These are phyloP conservation scores for Scelioninae gen. 1 DNA, from an alignment of 2,888 invertebrate genomes.

Conservation along the genomic window DNA sequence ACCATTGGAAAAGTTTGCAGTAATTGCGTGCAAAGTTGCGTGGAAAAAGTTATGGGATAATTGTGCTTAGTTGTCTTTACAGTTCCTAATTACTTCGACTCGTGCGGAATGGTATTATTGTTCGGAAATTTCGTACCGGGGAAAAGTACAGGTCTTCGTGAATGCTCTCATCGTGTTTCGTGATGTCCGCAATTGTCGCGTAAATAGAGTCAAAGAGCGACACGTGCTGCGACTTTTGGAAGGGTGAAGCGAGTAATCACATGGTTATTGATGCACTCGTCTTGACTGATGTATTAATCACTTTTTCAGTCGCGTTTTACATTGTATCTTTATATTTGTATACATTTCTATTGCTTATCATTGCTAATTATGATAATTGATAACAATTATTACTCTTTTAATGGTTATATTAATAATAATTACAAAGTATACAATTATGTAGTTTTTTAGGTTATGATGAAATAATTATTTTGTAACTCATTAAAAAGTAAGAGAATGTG, in stretches of 20 bases:
- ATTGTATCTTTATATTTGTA: slow-evolving; percentile 30
- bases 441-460: slow-evolving; percentile 26
- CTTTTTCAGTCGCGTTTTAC: slow-evolving; percentile 7
- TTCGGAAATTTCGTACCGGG: slow-evolving; percentile 62
- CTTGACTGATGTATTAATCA: slow-evolving; percentile 48
- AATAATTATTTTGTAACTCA: not conserved
- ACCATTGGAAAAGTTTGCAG: not conserved
- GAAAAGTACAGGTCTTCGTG: slow-evolving; percentile 5
- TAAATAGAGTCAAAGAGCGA: not conserved
- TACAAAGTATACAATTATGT: slow-evolving; percentile 21
- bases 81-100: slow-evolving; percentile 71
- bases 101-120: slow-evolving; percentile 46
- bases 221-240: slow-evolving; percentile 18
- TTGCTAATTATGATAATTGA: slow-evolving; percentile 1
- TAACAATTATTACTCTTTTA: slow-evolving; percentile 11
- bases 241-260: slow-evolving; percentile 15
- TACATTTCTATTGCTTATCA: slow-evolving; percentile 28
- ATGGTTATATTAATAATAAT: slow-evolving; percentile 28
- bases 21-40: not conserved
- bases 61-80: slow-evolving; percentile 61
- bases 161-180: slow-evolving; percentile 3
- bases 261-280: slow-evolving; percentile 50
- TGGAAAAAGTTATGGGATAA: slow-evolving; percentile 12
- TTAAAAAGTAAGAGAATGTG: too few relatives aligned
- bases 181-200: slow-evolving; percentile 31